Evolutionary conservation across 2,113 vertebrate genomes (phyloP).

Genomic region (Psilopsiagon aurifrons): DNA sequence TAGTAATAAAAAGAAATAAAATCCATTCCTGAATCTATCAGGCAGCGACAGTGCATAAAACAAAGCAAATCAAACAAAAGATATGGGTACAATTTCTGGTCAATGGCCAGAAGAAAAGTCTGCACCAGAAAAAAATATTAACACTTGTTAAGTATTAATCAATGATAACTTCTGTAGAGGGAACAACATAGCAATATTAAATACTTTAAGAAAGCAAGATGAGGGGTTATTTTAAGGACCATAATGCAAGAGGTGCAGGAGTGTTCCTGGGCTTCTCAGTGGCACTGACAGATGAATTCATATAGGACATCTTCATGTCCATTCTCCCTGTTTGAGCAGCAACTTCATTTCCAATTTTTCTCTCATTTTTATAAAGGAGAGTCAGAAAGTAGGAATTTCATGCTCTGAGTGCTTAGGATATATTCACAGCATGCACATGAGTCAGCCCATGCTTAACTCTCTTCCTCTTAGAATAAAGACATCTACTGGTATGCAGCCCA

Average conservation of each 20-base stretch:
- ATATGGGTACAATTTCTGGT: not conserved
- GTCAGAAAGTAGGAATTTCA: conserved; percentile 1
- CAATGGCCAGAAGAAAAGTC: not conserved
- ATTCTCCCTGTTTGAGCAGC: not conserved
- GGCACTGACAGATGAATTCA: not conserved
- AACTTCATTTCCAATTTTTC: conserved; percentile 22
- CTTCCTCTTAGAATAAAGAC: not conserved
- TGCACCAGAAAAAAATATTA: conserved; percentile 42
- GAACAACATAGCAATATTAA: conserved; percentile 36
- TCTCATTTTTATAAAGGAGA: not conserved
- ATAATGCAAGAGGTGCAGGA: not conserved
- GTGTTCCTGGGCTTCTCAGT: not conserved
- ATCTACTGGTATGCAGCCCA: not conserved
- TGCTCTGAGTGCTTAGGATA: not conserved
- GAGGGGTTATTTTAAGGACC: conserved; percentile 12
- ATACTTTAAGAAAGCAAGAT: not conserved
- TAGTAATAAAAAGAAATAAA: conserved; percentile 39
- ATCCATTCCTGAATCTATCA: conserved; percentile 27
- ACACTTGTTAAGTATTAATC: conserved; percentile 51
- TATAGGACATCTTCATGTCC: not conserved
- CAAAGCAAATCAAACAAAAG: not conserved
- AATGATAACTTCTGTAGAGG: not conserved
- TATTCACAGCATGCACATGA: not conserved
- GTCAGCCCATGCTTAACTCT: not conserved
- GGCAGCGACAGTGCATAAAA: conserved; percentile 7